Evolutionary conservation across 2,797 vertebrate genomes (phyloP).

Genomic region (Gymnocypris eckloni): DNA sequence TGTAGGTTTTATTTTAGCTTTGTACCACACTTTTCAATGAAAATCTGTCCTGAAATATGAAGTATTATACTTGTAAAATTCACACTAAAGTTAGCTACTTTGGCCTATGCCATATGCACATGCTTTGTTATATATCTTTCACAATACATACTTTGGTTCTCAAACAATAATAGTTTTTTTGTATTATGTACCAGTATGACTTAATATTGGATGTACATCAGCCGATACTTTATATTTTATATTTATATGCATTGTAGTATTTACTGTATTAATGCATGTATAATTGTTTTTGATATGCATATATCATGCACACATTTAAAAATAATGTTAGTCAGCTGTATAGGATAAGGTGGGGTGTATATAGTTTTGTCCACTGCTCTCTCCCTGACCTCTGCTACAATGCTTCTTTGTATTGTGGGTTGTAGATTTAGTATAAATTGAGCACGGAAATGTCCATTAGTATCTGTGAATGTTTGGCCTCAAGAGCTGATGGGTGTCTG

Average conservation of each 20-base stretch:
- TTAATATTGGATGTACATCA: background rate
- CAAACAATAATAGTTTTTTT: no score
- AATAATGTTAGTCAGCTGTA: background rate
- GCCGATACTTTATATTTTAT: background rate
- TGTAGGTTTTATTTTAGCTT: background rate
- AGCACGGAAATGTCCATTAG: constrained; percentile 11
- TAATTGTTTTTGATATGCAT: no score
- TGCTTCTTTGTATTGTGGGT: constrained; percentile 18
- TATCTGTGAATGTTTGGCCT: constrained; percentile 13
- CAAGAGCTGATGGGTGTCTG: background rate
- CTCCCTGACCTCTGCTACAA: constrained; percentile 16
- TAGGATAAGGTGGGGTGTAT: background rate
- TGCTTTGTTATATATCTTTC: background rate
- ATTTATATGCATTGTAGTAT: no score
- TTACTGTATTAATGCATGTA: no score
- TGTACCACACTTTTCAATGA: background rate
- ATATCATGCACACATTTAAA: background rate
- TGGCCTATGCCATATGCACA: background rate
- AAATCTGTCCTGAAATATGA: background rate
- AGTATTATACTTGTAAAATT: background rate
- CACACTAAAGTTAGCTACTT: background rate
- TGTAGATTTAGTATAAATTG: constrained; percentile 34
- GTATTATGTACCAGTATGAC: no score
- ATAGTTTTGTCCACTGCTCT: background rate
- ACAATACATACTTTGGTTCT: background rate